These are phyloP conservation scores for Mus spretus DNA, from an alignment of 2,797 vertebrate genomes.

Conservation along the genomic window DNA sequence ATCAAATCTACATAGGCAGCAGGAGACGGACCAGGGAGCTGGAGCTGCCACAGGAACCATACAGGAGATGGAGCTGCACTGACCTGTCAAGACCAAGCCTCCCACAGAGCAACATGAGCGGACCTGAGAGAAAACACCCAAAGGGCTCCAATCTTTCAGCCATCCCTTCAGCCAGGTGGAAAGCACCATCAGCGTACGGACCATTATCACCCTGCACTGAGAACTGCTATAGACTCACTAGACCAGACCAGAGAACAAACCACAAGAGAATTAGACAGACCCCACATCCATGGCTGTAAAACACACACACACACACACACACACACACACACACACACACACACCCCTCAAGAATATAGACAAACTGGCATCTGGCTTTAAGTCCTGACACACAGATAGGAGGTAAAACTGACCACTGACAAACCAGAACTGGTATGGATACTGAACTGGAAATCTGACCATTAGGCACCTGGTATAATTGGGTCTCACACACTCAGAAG, in stretches of 20 bases:
- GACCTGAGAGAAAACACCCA: not conserved
- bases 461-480: too few relatives aligned
- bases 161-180: not conserved
- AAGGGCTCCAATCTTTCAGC: not conserved
- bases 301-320: too few relatives aligned
- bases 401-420: not conserved
- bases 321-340: too few relatives aligned
- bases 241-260: not conserved
- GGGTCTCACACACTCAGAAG: not conserved
- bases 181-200: not conserved
- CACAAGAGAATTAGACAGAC: not conserved
- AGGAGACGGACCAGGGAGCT: not conserved
- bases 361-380: too few relatives aligned
- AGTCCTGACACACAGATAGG: rapidly evolving
- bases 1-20: not conserved
- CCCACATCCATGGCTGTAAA: not conserved
- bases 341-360: not conserved
- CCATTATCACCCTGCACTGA: not conserved
- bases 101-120: not conserved
- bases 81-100: not conserved
- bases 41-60: not conserved
- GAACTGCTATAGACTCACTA: not conserved
- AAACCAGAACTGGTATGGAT: not conserved
- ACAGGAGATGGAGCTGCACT: not conserved
- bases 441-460: not conserved